Evolutionary conservation across 2,888 invertebrate species (phyloP).

Genomic region (Trissolcus brochymenae): DNA sequence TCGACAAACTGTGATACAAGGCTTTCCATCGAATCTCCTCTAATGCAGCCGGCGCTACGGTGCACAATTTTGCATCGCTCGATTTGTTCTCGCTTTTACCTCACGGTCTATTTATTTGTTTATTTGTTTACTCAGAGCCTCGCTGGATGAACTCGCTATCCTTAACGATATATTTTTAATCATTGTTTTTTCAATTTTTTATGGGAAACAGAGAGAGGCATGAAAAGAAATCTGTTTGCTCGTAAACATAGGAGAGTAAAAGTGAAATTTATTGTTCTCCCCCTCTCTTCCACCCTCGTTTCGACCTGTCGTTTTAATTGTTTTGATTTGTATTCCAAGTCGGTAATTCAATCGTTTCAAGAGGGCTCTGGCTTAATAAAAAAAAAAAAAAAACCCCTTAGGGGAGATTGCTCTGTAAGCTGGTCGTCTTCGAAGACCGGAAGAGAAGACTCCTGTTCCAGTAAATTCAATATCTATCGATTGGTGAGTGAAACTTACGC

Average conservation of each 20-base stretch:
- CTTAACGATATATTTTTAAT: not conserved
- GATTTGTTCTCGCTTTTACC: slow-evolving; percentile 21
- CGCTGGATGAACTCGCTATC: not conserved
- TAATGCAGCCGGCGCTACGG: slow-evolving; percentile 12
- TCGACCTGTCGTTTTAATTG: slow-evolving; percentile 1
- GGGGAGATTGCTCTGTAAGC: slow-evolving; percentile 34
- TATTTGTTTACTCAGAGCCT: slow-evolving; percentile 7
- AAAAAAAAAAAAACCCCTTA: slow-evolving; percentile 40
- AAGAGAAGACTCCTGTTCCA: slow-evolving; percentile 38
- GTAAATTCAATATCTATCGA: slow-evolving; percentile 29
- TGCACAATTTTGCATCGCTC: slow-evolving; percentile 51
- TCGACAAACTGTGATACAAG: slow-evolving; percentile 54
- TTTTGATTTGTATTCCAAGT: slow-evolving; percentile 23
- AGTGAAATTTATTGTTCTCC: not conserved
- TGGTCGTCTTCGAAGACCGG: slow-evolving; percentile 38
- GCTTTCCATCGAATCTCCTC: slow-evolving; percentile 43
- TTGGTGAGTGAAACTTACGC: slow-evolving; percentile 24
- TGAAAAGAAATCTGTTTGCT: not conserved
- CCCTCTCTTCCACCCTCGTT: no score
- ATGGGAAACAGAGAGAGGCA: no score
- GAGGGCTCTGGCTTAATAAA: slow-evolving; percentile 44
- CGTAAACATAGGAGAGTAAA: slow-evolving; percentile 16
- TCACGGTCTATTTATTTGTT: slow-evolving; percentile 26
- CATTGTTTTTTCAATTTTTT: not conserved
- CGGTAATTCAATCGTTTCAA: slow-evolving; percentile 48